Conservation (phyloP, 2,113 vertebrate genomes). For the Sarotherodon lohbergeri region DNA sequence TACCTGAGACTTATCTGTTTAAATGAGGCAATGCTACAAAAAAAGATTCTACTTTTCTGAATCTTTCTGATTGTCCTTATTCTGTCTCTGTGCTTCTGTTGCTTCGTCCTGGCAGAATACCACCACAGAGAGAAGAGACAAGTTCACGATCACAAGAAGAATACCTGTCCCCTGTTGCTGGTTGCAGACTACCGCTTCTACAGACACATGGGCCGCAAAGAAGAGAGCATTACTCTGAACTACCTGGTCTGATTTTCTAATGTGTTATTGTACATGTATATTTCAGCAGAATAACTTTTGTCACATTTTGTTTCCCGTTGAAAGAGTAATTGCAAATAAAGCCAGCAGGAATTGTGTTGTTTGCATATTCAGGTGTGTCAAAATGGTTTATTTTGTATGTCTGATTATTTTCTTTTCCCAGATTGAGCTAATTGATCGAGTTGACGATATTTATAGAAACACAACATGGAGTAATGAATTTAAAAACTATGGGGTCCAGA, state of each 20-base stretch:
- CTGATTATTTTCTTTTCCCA: constrained; percentile 37
- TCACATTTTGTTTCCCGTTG: not conserved
- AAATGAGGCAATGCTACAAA: not conserved
- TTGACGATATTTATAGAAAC: constrained; percentile 96
- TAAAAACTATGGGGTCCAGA: constrained; percentile 94
- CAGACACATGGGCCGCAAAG: constrained; percentile 87
- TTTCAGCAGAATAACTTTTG: not conserved
- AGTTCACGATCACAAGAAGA: constrained; percentile 76
- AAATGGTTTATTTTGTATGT: not conserved
- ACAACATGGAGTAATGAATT: constrained; percentile 92
- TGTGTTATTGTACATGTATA: not conserved
- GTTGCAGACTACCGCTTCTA: constrained; percentile 97
- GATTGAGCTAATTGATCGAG: constrained; percentile 97
- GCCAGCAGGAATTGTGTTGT: not conserved
- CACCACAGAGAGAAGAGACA: constrained; percentile 76
- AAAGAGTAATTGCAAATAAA: not conserved
- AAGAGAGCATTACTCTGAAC: constrained; percentile 95
- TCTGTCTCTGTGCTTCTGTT: not conserved
- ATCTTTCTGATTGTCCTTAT: not conserved
- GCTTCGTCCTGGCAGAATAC: constrained; percentile 31
- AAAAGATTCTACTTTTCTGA: not conserved
- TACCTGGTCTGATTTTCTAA: constrained; percentile 80
- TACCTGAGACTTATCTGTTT: not conserved
- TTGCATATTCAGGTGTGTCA: not conserved
- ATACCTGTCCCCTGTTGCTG: constrained; percentile 90